These are phyloP conservation scores for Scrobipalpa atriplicella DNA, from an alignment of 2,888 invertebrate genomes.

Conservation along the genomic window DNA sequence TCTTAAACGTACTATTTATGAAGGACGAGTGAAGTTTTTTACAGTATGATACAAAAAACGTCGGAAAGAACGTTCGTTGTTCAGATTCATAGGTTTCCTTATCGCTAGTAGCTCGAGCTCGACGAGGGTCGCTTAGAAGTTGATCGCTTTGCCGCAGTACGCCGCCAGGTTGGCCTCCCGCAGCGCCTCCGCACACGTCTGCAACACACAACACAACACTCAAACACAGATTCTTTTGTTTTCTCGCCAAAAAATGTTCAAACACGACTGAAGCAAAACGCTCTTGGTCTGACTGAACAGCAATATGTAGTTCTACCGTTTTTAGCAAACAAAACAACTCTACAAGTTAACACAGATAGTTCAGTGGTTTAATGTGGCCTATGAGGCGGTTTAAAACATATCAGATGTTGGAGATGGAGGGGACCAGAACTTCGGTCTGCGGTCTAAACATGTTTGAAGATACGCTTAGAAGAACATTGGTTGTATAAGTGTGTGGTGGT, in stretches of 20 bases:
- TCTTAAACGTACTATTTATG: background rate
- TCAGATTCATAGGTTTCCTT: slow-evolving; percentile 75
- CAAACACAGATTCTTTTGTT: background rate
- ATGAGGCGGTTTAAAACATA: too few relatives aligned
- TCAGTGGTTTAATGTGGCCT: too few relatives aligned
- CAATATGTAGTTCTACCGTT: too few relatives aligned
- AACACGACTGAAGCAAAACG: too few relatives aligned
- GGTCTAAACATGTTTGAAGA: too few relatives aligned
- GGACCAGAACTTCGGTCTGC: too few relatives aligned
- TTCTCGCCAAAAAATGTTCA: too few relatives aligned
- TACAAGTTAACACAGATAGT: too few relatives aligned
- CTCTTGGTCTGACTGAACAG: too few relatives aligned
- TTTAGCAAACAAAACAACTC: too few relatives aligned
- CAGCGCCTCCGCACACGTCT: slow-evolving; percentile 98
- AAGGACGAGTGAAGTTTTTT: slow-evolving; percentile 16
- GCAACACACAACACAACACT: slow-evolving; percentile 51
- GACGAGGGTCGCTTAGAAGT: slow-evolving; percentile 85
- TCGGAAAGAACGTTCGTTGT: slow-evolving; percentile 52
- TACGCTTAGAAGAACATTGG: too few relatives aligned
- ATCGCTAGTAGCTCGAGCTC: slow-evolving; percentile 44
- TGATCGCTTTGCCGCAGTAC: slow-evolving; percentile 98
- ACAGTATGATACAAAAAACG: slow-evolving; percentile 34
- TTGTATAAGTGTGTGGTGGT: background rate
- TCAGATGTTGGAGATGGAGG: too few relatives aligned
- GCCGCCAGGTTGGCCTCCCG: slow-evolving; percentile 98